Evolutionary conservation across 2,888 invertebrate genomes (phyloP).

Genomic region (Chaetogeoica ovagalla): DNA sequence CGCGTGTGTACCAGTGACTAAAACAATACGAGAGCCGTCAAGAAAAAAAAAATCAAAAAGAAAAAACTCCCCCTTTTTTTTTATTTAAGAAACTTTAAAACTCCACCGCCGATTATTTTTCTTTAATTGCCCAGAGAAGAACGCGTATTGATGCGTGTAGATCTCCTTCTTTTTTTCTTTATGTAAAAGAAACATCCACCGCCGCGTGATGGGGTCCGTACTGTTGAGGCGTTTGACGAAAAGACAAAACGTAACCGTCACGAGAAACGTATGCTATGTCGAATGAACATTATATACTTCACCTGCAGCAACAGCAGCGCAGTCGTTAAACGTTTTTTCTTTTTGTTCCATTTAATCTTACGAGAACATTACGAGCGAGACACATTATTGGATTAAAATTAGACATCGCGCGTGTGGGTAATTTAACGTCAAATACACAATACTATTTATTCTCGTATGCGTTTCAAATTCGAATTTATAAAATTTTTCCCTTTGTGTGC

Average conservation of each 20-base stretch:
- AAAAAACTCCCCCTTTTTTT: not conserved
- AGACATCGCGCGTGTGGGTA: no score
- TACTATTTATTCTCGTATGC: no score
- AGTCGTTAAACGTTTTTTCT: no score
- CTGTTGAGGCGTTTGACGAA: constrained; percentile 8
- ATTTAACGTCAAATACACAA: no score
- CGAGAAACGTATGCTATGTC: no score
- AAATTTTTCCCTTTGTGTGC: no score
- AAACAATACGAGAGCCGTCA: constrained; percentile 8
- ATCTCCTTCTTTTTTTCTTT: not conserved
- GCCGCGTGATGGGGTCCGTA: constrained; percentile 24
- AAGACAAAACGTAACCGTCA: not conserved
- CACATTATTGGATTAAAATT: no score
- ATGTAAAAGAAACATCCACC: not conserved
- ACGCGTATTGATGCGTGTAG: constrained; percentile 26
- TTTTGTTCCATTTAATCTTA: no score
- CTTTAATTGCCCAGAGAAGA: constrained; percentile 46
- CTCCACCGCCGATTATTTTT: constrained; percentile 42
- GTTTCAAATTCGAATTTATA: not conserved
- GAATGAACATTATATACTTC: no score
- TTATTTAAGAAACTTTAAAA: not conserved
- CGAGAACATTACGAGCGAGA: no score
- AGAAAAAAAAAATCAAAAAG: not conserved
- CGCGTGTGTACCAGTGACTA: no score
- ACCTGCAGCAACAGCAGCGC: no score